Evolutionary conservation across 2,888 invertebrate genomes (phyloP), one percentile per base, ranked within the genome.

Genomic region (Marronus borbonicus): DNA sequence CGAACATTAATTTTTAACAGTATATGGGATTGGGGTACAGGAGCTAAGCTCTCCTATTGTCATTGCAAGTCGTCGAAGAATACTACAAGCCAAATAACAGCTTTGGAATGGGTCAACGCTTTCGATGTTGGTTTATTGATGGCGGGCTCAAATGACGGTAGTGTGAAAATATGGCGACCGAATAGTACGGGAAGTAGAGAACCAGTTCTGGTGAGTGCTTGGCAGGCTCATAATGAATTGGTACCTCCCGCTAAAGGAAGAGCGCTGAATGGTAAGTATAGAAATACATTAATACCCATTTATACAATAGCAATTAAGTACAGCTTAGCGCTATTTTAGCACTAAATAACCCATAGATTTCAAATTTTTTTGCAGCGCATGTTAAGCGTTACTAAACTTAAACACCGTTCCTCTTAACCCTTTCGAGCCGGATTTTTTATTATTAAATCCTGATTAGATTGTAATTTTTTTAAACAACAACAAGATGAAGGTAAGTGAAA

Each of bases 81-180:
- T 12, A 12, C 79, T 83, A 85, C 86, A 81, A 91, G 94, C 14
- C 93, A 94, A 81, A 93, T 98, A 77, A 94, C 96, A 5, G 91
- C 96, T 76, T 90, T 98, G 79, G 94, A 97, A 84, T 96, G 96
- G 90, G 89, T 98, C 55, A 97, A 98, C 89, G 92, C 95, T 68
- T 97, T 97, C 87, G 95, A 96, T 85, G 90, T 93, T 70, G 92
- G 94, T 28, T 90, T 97, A 83, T 89, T 96, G 66, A 91, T 95
- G 90, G 92, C 92, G 64, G 96, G 93, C 36, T 92, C 94, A 74
- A 95, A 95, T 88, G 93, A 94, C 86, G 97, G 97, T 52, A 92
- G 94, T 78, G 90, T 96, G 36, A 91, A 93, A 85, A 87, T 97
- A 31, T 96, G 94, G 93, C 90, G 85, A 69, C 88, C 91, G 78